phyloP scores from a whole-genome alignment of 1,140 invertebrate species.

The Mylabris phalerata region DNA sequence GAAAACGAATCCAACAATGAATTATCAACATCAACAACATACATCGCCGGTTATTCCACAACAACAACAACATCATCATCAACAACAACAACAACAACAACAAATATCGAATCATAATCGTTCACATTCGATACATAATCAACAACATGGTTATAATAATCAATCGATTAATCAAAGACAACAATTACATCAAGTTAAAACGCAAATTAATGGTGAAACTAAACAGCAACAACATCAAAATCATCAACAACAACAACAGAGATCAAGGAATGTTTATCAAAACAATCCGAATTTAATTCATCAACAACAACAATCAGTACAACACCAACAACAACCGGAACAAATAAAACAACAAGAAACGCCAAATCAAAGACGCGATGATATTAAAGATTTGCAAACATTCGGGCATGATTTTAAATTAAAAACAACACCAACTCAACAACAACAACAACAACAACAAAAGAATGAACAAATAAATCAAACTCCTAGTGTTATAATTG shows the following conservation, averaged over 20 bases:
- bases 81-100: background rate
- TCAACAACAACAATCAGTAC: conserved; percentile 4
- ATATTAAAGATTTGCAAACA: conserved; percentile 44
- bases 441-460: conserved; percentile 7
- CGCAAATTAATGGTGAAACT: background rate
- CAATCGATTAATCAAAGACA: background rate
- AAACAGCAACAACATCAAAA: background rate
- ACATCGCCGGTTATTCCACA: background rate
- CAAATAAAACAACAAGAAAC: conserved; percentile 24
- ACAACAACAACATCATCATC: too few species aligned
- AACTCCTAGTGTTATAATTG: too few species aligned
- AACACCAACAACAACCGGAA: conserved; percentile 10
- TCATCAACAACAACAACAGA: background rate
- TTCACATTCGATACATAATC: background rate
- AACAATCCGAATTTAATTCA: background rate
- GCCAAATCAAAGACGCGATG: conserved; percentile 35
- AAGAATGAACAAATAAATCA: conserved; percentile 8
- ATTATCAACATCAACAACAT: background rate
- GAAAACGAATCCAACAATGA: conserved; percentile 18
- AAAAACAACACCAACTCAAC: conserved; percentile 14
- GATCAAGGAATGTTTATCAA: background rate
- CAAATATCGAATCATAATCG: conserved; percentile 1
- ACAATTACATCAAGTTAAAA: background rate
- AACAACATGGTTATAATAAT: background rate
- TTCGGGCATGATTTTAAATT: conserved; percentile 51